phyloP scores from a whole-genome alignment of 2,113 vertebrate genomes.

The Oncorhynchus clarkii region DNA sequence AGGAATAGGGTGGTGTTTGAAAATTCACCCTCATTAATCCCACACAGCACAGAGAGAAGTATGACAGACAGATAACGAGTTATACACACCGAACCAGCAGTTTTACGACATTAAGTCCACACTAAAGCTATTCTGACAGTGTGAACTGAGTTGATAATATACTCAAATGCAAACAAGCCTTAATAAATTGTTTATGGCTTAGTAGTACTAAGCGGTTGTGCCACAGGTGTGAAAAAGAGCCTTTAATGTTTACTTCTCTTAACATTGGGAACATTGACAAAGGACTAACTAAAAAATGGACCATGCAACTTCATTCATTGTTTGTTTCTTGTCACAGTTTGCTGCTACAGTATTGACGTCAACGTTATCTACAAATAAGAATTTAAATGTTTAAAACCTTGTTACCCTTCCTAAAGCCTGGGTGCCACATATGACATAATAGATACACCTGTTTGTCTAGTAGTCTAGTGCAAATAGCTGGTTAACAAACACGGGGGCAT shows the following conservation, averaged over 20 bases:
- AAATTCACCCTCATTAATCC: constrained; percentile 47
- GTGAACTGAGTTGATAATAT: constrained; percentile 17
- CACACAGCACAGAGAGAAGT: constrained; percentile 25
- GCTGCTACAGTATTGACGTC: too few species aligned
- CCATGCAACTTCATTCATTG: not conserved
- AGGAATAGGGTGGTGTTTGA: too few species aligned
- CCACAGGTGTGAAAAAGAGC: not conserved
- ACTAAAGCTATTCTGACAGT: constrained; percentile 2
- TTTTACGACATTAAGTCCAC: constrained; percentile 30
- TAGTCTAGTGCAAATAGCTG: not conserved
- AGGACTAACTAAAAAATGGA: not conserved
- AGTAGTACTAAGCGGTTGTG: not conserved
- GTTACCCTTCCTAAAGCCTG: too few species aligned
- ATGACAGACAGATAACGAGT: constrained; percentile 39
- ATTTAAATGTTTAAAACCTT: not conserved
- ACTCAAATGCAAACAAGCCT: not conserved
- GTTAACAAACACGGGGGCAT: not conserved
- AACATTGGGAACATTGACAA: not conserved
- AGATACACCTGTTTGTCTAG: not conserved
- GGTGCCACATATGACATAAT: not conserved
- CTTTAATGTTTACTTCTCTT: not conserved
- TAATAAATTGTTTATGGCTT: not conserved
- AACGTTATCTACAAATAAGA: not conserved
- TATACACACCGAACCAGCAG: constrained; percentile 35
- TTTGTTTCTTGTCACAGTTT: too few species aligned